Evolutionary conservation across 2,888 invertebrate genomes (phyloP), one percentile per base, ranked within the genome.

Genomic region (Copidosoma aretas): DNA sequence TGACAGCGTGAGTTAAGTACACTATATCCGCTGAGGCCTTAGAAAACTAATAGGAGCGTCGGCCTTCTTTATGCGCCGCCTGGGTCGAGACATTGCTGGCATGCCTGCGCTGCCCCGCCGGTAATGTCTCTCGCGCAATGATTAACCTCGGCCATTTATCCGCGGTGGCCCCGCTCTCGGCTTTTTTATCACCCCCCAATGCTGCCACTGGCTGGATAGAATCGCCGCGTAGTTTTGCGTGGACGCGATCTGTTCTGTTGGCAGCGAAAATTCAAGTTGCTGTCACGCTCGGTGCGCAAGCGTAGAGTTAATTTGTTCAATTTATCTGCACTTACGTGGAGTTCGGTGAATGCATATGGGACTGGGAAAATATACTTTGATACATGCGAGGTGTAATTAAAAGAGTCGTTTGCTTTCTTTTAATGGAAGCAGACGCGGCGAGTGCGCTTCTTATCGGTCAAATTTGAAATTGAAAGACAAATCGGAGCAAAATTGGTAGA

Each of bases 71-170:
- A 61, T 65, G 57, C 68, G 53, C 49, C 60, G 62, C 25, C 24
- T 54, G 43, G 43, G 8, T 12, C 43, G 43, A 67, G 65, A 68
- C 65, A 71, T 68, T 66, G 63, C 65, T 68, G 46, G 68, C 65
- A 61, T 68, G 62, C 71, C 57, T 58, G 54, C n/a, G 22, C 56
- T 51, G 21, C 61, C 24, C 25, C 61, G 25, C 46, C 51, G 67
- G 64, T 68, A 64, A 67, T 71, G 71, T 62, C 71, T 62, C 71
- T 59, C 59, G 54, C 67, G 53, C 32, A 32, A 71, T 71, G 67
- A 71, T 67, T 71, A 67, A 71, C 67, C 64, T 43, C 25, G 12
- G 64, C 41, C 41, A 65, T 67, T 71, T 64, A 71, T 67, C 67
- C 19, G 66, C 52, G 10, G 12, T 41, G 19, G 69, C 25, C 39